These are phyloP conservation scores for Drosophila antonietae DNA, from an alignment of 2,888 invertebrate genomes.

Conservation along the genomic window DNA sequence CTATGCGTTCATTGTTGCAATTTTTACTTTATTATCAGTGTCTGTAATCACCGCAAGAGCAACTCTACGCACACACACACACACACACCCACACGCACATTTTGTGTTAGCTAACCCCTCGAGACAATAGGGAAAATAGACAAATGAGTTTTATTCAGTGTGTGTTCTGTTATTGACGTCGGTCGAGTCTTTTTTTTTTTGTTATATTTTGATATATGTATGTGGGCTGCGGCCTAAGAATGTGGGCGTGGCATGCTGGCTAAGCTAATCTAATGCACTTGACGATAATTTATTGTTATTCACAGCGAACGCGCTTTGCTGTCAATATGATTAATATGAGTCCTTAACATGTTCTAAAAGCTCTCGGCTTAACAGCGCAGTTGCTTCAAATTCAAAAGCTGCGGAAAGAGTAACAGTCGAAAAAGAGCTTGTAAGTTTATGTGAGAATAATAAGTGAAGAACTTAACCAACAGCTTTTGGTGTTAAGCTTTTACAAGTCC, in stretches of 20 bases:
- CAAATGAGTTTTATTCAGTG: slow-evolving; percentile 29
- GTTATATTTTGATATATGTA: slow-evolving; percentile 58
- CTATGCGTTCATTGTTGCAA: slow-evolving; percentile 74
- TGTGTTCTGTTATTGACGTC: slow-evolving; percentile 48
- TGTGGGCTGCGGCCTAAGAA: slow-evolving; percentile 48
- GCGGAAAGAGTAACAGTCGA: background rate
- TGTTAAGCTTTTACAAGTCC: slow-evolving; percentile 24
- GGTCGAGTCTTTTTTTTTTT: slow-evolving; percentile 10
- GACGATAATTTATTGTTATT: slow-evolving; percentile 71
- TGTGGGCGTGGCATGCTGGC: slow-evolving; percentile 61
- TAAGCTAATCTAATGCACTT: slow-evolving; percentile 62
- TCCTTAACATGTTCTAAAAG: slow-evolving; percentile 44
- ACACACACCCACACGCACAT: background rate
- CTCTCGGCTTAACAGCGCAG: slow-evolving; percentile 23
- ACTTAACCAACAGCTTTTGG: slow-evolving; percentile 22
- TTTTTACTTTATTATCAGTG: slow-evolving; percentile 70
- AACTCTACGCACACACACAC: slow-evolving; percentile 4
- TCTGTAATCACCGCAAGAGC: slow-evolving; percentile 52
- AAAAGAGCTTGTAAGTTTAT: slow-evolving; percentile 27
- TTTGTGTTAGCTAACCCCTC: slow-evolving; percentile 37
- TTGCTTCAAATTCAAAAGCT: slow-evolving; percentile 20
- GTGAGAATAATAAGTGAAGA: background rate
- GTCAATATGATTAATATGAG: slow-evolving; percentile 21
- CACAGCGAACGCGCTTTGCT: slow-evolving; percentile 42
- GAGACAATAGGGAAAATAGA: slow-evolving; percentile 17